phyloP scores from a whole-genome alignment of 2,113 vertebrate genomes.

The Siphamia tubifer region DNA sequence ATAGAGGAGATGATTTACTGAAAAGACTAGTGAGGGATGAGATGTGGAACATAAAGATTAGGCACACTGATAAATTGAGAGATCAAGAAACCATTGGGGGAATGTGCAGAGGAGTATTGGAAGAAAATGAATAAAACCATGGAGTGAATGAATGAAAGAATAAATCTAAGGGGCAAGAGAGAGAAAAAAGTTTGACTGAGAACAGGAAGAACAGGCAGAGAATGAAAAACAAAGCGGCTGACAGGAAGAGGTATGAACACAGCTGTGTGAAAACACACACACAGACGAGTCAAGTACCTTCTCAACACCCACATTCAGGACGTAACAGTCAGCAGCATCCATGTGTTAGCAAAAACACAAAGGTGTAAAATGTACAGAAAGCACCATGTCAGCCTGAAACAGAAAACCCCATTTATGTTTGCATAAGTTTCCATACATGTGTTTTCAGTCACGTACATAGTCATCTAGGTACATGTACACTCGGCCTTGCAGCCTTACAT shows the following conservation, averaged over 20 bases:
- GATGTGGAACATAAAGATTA: slow-evolving; percentile 2
- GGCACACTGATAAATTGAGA: not conserved
- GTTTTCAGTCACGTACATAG: not conserved
- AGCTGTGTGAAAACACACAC: slow-evolving; percentile 50
- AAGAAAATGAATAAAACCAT: not conserved
- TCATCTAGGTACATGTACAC: not conserved
- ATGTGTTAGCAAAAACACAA: slow-evolving; percentile 28
- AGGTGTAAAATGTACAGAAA: slow-evolving; percentile 33
- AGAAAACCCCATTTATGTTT: not conserved
- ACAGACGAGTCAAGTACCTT: slow-evolving; percentile 18
- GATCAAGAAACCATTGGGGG: not conserved
- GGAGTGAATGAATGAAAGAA: not conserved
- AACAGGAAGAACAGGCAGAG: not conserved
- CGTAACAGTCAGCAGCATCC: slow-evolving; percentile 11
- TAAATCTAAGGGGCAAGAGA: not conserved
- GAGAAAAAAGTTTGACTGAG: not conserved
- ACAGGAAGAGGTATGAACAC: slow-evolving; percentile 62
- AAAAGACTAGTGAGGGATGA: not conserved
- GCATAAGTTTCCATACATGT: not conserved
- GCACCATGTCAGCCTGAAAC: not conserved
- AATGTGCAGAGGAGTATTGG: too few relatives aligned
- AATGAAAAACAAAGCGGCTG: slow-evolving; percentile 55
- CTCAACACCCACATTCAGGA: slow-evolving; percentile 50
- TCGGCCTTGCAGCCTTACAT: not conserved
- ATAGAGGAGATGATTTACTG: not conserved